Evolutionary conservation across 2,797 vertebrate species (phyloP), one percentile per base, ranked within the genome.

Genomic region (Scleropages formosus): DNA sequence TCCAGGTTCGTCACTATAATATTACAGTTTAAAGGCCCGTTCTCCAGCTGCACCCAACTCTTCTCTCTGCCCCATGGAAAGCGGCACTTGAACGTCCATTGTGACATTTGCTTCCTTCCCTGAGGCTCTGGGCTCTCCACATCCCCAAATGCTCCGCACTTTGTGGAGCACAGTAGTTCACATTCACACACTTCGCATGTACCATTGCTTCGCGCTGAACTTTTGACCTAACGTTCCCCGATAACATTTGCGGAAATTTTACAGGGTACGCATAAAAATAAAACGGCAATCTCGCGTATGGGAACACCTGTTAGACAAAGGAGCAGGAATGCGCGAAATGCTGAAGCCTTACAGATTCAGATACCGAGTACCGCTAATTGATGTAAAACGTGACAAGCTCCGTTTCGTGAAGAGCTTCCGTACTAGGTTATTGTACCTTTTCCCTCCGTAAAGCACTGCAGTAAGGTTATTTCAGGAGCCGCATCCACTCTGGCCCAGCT

Each of bases 91-190:
- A 53, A 59, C 24, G 53, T 27, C 73, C 80, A 49, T 78, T 76
- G 80, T 85, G 79, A 84, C 79, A 82, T 78, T 75, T 78, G 77
- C 72, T 51, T 60, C 78, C 31, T 74, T 76, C 76, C 80, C 75
- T 68, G 70, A 72, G 77, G 79, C 82, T 77, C 71, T 66, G 27
- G 78, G 78, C 78, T 78, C 80, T 82, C 81, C 79, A 80, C 81
- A 75, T 66, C 72, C 31, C 61, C 77, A 74, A 80, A 76, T 3
- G 16, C 74, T n/a, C 16, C 22, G 26, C 11, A 39, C 64, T 15
- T 53, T 11, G 56, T 75, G 64, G 27, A 75, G 74, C 53, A 60
- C 22, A 31, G 26, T 11, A 10, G 56, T 59, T 59, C 24, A 51
- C 31, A 46, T 47, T 20, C 64, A 62, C 63, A 64, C 65, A 51